Base-by-base conservation (phyloP, 2,888 invertebrate genomes). In the Scaptomyza parva region DNA sequence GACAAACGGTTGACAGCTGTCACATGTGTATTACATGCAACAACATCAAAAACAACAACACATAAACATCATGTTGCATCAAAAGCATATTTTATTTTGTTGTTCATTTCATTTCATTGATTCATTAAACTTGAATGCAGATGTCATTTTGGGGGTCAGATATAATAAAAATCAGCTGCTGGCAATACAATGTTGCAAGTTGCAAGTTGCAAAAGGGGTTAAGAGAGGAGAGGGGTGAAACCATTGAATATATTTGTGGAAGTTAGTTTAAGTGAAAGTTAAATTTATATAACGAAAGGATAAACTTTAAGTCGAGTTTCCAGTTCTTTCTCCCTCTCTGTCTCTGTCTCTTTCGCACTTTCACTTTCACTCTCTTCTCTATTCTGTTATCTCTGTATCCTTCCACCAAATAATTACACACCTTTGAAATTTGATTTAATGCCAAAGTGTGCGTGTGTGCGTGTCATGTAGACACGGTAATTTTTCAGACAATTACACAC, bases 381-480 rank as follows among this genome's bases (percentile, higher is more conserved):
- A n/a, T n/a, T n/a, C n/a, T n/a, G n/a, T n/a, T n/a, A n/a, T n/a
- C n/a, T n/a, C n/a, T n/a, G n/a, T n/a, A n/a, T n/a, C n/a, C n/a
- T 33, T 14, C 4, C 7, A 51, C 7, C 47, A 47, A 72, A 51
- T 63, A 68, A 76, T 72, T 61, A 67, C 76, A 60, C 59, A 71
- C 52, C 60, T 57, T 37, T 55, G 26, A 68, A 86, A 70, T 78
- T 85, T 87, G 85, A 82, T 82, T 82, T 86, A 82, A 81, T 70
- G 76, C 45, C 64, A 59, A 66, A 41, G 81, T 76, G 76, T 78
- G 78, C 68, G 67, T 84, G 83, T 65, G 86, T 74, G 80, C 77
- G 86, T 84, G 78, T 87, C 82, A 81, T 68, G 85, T 81, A 82
- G 82, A 87, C 85, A 87, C 70, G 76, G 87, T 82, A 81, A 87